Conservation (phyloP, 35 echinoderm and acorn worm genomes). For the Apostichopus japonicus region DNA sequence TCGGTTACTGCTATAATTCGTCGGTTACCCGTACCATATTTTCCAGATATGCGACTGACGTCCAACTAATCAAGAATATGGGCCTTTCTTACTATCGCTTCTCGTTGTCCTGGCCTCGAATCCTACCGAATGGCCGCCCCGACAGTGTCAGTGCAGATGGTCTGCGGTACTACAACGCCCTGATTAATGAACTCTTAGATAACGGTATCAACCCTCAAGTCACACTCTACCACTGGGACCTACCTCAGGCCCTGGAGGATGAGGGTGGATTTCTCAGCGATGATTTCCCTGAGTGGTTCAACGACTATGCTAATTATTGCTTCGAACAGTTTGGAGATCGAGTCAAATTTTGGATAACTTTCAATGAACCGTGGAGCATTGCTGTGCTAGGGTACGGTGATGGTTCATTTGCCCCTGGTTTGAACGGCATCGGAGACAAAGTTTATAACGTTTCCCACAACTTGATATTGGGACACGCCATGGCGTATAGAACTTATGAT, state of each 20-base stretch:
- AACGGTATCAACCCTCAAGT: constrained; percentile 49
- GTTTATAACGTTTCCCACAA: constrained; percentile 60
- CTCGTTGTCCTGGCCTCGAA: constrained; percentile 54
- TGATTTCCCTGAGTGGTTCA: constrained; percentile 10
- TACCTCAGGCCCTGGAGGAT: constrained; percentile 62
- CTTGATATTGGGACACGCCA: constrained; percentile 37
- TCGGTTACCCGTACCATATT: too few species aligned
- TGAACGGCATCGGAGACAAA: not conserved
- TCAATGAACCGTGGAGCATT: constrained; percentile 63
- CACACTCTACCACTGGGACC: constrained; percentile 67
- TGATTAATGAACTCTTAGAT: constrained; percentile 45
- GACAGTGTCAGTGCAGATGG: constrained; percentile 47
- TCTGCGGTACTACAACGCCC: constrained; percentile 61
- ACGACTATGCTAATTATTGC: constrained; percentile 43
- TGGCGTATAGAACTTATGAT: constrained; percentile 61
- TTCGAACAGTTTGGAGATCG: constrained; percentile 61
- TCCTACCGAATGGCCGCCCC: constrained; percentile 54
- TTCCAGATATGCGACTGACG: constrained; percentile 42
- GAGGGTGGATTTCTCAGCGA: constrained; percentile 48
- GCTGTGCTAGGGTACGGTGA: constrained; percentile 38
- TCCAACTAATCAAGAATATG: constrained; percentile 22
- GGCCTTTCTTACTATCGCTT: constrained; percentile 60
- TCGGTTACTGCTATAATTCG: too few species aligned
- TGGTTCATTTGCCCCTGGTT: constrained; percentile 53
- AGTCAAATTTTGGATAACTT: constrained; percentile 65